A percentile compares a stretch with the other conserved stretches of the same genome.
Evolutionary conservation across 92 coral and sea anemone species (phyloP).

Genomic region (Zoanthus gigantus): DNA sequence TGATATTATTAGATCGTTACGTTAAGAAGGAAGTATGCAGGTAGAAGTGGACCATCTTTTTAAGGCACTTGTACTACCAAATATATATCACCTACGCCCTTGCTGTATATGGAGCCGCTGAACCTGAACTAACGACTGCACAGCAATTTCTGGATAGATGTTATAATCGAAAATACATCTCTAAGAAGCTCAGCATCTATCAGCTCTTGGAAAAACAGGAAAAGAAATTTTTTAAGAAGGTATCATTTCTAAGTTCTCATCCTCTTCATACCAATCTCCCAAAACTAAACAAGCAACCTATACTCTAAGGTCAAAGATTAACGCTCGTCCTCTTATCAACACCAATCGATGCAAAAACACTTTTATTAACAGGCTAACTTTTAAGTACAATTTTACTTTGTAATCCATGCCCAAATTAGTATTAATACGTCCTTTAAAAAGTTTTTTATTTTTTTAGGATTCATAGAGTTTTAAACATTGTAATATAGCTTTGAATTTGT

Average conservation of each 20-base stretch:
- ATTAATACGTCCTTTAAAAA: too few species aligned
- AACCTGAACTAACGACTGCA: too few species aligned
- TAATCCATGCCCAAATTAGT: too few species aligned
- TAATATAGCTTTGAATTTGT: too few species aligned
- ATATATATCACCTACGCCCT: background rate
- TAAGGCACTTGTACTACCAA: constrained; percentile 25
- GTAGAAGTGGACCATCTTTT: constrained; percentile 46
- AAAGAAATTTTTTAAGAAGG: background rate
- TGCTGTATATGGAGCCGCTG: constrained; percentile 24
- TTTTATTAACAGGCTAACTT: constrained; percentile 15
- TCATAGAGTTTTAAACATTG: too few species aligned
- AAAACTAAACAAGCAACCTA: constrained; percentile 17
- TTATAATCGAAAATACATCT: background rate
- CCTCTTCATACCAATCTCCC: constrained; percentile 17
- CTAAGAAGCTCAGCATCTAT: background rate
- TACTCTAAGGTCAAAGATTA: constrained; percentile 19
- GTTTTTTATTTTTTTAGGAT: too few species aligned
- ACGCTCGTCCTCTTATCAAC: constrained; percentile 10
- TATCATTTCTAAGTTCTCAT: too few species aligned
- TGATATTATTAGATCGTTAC: constrained; percentile 28
- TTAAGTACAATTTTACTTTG: too few species aligned
- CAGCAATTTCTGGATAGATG: constrained; percentile 30
- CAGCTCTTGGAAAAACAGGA: background rate
- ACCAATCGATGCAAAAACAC: constrained; percentile 25
- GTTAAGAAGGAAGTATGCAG: constrained; percentile 36